Evolutionary conservation across 2,113 vertebrate species (phyloP).

Genomic region (Glaucidium brasilianum): DNA sequence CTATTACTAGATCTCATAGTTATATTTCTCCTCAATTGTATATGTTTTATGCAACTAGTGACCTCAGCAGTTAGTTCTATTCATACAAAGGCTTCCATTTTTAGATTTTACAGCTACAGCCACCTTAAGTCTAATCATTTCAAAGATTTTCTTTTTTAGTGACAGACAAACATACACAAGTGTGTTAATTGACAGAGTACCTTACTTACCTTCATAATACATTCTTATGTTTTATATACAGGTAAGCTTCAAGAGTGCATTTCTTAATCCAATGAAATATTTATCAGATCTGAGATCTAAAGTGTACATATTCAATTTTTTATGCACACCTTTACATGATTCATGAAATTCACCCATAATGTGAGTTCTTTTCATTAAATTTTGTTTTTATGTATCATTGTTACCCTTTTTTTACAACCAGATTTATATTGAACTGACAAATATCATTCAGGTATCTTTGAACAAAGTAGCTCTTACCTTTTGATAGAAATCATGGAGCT

Average conservation of each 20-base stretch:
- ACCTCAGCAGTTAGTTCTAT: not conserved
- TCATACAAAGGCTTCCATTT: not conserved
- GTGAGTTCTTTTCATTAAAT: constrained; percentile 63
- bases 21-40: not conserved
- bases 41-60: not conserved
- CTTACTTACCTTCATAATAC: constrained; percentile 33
- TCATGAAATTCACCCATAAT: constrained; percentile 52
- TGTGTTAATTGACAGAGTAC: constrained; percentile 65
- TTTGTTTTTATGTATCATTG: constrained; percentile 61
- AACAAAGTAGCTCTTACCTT: constrained; percentile 33
- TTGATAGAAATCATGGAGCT: not conserved
- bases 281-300: constrained; percentile 57
- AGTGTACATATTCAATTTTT: constrained; percentile 68
- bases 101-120: not conserved
- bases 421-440: constrained; percentile 45
- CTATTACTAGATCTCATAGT: not conserved
- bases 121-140: constrained; percentile 31
- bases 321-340: constrained; percentile 63
- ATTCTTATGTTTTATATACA: constrained; percentile 40
- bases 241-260: constrained; percentile 53
- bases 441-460: constrained; percentile 26
- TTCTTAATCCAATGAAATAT: constrained; percentile 69
- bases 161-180: constrained; percentile 29
- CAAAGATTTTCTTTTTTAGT: not conserved
- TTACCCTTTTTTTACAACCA: not conserved